Percentiles rank a stretch among this genome's conserved stretches.
Conservation (phyloP, 1,140 invertebrate genomes). For the Trichonephila inaurata region DNA sequence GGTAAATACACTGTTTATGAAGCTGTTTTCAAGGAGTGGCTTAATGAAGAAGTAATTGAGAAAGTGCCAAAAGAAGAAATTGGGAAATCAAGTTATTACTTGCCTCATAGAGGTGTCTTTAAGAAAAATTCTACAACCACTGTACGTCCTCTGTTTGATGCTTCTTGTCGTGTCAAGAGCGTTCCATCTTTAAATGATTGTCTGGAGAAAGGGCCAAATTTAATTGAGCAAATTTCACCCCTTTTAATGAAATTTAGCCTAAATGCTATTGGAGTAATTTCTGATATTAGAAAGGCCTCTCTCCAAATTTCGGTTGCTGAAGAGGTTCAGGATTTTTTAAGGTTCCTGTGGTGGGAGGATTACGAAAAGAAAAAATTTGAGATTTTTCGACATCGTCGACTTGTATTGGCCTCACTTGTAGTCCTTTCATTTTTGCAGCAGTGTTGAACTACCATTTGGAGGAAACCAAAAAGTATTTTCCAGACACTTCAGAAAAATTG, state of each 20-base stretch:
- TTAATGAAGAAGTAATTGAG: neutral
- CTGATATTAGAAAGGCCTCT: conserved; percentile 3
- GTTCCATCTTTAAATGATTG: neutral
- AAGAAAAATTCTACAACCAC: neutral
- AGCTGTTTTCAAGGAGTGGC: neutral
- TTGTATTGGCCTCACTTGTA: conserved; percentile 40
- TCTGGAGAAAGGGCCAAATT: conserved; percentile 10
- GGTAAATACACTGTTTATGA: neutral
- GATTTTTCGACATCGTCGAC: neutral
- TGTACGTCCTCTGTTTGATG: neutral
- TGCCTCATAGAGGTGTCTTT: neutral
- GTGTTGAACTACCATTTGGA: conserved; percentile 11
- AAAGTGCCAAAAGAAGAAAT: neutral
- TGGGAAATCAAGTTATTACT: neutral
- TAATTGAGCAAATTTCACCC: neutral
- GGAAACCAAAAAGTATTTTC: neutral
- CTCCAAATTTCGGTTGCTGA: neutral
- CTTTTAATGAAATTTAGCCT: neutral
- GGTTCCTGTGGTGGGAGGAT: conserved; percentile 1
- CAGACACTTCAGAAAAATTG: neutral
- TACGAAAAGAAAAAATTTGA: neutral
- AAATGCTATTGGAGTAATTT: neutral
- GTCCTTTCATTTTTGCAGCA: conserved; percentile 10
- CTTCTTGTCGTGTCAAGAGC: neutral
- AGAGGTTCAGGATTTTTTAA: neutral